Conservation (phyloP, 1,140 invertebrate species). For the Grapholita molesta region DNA sequence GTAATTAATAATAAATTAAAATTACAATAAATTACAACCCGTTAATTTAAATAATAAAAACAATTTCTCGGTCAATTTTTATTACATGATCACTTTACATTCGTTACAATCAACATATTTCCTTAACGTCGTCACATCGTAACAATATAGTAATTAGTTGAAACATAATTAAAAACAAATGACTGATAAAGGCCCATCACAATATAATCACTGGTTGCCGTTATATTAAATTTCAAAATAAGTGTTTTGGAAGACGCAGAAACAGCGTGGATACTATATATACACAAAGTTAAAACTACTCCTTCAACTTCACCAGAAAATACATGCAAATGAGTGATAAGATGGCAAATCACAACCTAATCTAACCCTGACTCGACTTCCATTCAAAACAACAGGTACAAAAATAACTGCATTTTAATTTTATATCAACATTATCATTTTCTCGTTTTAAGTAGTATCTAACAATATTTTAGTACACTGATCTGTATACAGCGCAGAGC, state of each 20-base stretch:
- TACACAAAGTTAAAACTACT: constrained; percentile 17
- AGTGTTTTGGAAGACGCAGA: constrained; percentile 71
- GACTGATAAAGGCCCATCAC: constrained; percentile 60
- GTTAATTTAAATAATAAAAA: constrained; percentile 31
- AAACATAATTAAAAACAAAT: constrained; percentile 52
- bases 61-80: constrained; percentile 55
- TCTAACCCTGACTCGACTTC: constrained; percentile 43
- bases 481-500: constrained; percentile 1
- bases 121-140: constrained; percentile 59
- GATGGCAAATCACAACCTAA: constrained; percentile 24
- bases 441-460: constrained; percentile 40
- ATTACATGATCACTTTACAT: constrained; percentile 63
- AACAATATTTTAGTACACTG: constrained; percentile 44
- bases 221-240: constrained; percentile 27
- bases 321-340: constrained; percentile 27
- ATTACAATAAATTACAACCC: neutral
- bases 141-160: constrained; percentile 40
- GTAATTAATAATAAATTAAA: neutral
- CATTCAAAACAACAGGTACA: constrained; percentile 72
- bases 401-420: constrained; percentile 63
- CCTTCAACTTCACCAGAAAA: neutral
- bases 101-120: constrained; percentile 67
- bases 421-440: constrained; percentile 49
- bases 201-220: constrained; percentile 38
- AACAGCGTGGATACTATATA: constrained; percentile 21